Conservation (phyloP, 2,888 invertebrate genomes). For the Limnephilus lunatus region DNA sequence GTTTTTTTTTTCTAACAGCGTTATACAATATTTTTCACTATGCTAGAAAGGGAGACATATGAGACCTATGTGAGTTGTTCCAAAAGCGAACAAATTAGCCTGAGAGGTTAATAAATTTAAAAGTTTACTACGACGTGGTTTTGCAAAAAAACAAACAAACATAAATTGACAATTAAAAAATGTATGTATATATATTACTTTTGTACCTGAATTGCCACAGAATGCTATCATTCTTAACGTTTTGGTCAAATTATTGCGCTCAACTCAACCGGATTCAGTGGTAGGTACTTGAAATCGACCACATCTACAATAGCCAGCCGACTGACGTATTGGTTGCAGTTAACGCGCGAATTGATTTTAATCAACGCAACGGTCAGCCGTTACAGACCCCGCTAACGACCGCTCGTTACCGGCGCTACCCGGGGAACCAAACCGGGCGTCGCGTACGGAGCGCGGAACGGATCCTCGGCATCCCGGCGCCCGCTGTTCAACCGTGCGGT, state of each 20-base stretch:
- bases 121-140: too few relatives aligned
- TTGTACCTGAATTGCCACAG: neutral
- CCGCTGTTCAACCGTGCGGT: slow-evolving; percentile 18
- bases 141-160: too few relatives aligned
- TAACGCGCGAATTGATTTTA: slow-evolving; percentile 61
- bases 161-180: too few relatives aligned
- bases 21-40: too few relatives aligned
- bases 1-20: too few relatives aligned
- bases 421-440: slow-evolving; percentile 5
- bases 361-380: slow-evolving; percentile 52
- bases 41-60: too few relatives aligned
- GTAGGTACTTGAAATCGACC: neutral
- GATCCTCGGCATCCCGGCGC: slow-evolving; percentile 6
- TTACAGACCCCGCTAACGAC: slow-evolving; percentile 49
- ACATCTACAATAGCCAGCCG: slow-evolving; percentile 13
- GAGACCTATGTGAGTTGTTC: too few relatives aligned
- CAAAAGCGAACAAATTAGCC: too few relatives aligned
- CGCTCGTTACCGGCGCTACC: slow-evolving; percentile 37
- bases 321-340: slow-evolving; percentile 56
- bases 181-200: neutral
- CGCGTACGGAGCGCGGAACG: neutral
- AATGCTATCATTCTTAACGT: neutral
- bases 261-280: neutral
- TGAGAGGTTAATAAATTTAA: too few relatives aligned
- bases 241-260: neutral